Conservation (phyloP, 1,140 invertebrate species). For the Dufourea novaeangliae region DNA sequence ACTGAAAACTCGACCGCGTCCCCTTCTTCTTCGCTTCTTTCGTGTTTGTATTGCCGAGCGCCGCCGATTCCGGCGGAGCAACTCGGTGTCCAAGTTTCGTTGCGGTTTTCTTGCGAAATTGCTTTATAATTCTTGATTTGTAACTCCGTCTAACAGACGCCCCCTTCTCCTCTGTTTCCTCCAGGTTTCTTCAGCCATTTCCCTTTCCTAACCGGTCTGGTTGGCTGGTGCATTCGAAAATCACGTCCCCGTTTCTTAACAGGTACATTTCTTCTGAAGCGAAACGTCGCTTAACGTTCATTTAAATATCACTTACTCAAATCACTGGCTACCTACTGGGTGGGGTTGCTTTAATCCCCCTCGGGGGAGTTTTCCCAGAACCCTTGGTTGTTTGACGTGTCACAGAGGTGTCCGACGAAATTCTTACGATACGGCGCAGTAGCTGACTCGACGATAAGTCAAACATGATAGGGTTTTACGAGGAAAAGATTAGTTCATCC, state of each 20-base stretch:
- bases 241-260: conserved; percentile 42
- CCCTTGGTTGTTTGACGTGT: neutral
- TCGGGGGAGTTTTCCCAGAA: neutral
- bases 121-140: conserved; percentile 75
- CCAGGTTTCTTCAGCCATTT: neutral
- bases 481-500: conserved; percentile 1
- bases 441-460: conserved; percentile 26
- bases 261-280: conserved; percentile 37
- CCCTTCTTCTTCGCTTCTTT: conserved; percentile 3
- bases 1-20: conserved; percentile 40
- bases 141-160: conserved; percentile 46
- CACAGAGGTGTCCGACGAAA: neutral
- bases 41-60: neutral
- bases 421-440: neutral
- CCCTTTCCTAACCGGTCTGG: neutral
- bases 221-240: conserved; percentile 39
- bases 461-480: conserved; percentile 10
- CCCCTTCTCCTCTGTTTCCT: neutral
- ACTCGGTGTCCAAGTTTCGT: conserved; percentile 58
- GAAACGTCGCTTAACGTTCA: conserved; percentile 42
- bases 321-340: neutral
- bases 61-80: conserved; percentile 29
- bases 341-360: neutral
- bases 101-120: conserved; percentile 72
- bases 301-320: conserved; percentile 54